Percentiles rank a stretch among this genome's conserved stretches.
Evolutionary conservation across 2,888 invertebrate species (phyloP).

Genomic region (Calameuta pallipes): DNA sequence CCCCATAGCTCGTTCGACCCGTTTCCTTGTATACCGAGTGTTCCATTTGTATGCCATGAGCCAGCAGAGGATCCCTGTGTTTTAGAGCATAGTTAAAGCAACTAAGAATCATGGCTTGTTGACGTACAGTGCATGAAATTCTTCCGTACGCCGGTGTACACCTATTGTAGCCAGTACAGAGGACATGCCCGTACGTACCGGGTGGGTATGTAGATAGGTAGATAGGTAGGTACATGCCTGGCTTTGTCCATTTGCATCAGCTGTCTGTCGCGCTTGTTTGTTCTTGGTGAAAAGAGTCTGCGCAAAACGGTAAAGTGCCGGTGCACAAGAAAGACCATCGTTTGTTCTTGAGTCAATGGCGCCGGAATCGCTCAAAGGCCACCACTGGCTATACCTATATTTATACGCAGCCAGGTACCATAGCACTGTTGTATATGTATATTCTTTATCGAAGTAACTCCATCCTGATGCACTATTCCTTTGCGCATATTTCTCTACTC

Average conservation of each 20-base stretch:
- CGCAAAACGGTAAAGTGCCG: slow-evolving; percentile 35
- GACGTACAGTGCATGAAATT: neutral
- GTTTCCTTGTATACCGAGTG: neutral
- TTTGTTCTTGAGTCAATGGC: slow-evolving; percentile 37
- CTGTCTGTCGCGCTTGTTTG: slow-evolving; percentile 35
- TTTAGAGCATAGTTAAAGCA: neutral
- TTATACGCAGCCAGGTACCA: neutral
- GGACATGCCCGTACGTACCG: neutral
- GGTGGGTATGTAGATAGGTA: neutral
- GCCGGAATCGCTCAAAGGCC: slow-evolving; percentile 13
- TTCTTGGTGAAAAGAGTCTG: slow-evolving; percentile 30
- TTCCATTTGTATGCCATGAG: neutral
- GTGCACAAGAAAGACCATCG: slow-evolving; percentile 34
- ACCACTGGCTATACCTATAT: neutral
- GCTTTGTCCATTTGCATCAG: slow-evolving; percentile 44
- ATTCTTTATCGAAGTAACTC: neutral
- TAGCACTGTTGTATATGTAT: neutral
- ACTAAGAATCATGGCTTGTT: neutral
- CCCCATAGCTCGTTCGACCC: neutral
- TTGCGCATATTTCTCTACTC: neutral
- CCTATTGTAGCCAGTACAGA: neutral
- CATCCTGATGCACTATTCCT: neutral
- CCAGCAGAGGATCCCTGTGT: too few relatives aligned
- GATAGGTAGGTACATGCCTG: slow-evolving; percentile 15
- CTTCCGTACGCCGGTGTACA: neutral